Conservation (phyloP, 30 jellyfish, hydroid and myxozoan genomes). For the Aurelia aurita complex sp. Pacific region DNA sequence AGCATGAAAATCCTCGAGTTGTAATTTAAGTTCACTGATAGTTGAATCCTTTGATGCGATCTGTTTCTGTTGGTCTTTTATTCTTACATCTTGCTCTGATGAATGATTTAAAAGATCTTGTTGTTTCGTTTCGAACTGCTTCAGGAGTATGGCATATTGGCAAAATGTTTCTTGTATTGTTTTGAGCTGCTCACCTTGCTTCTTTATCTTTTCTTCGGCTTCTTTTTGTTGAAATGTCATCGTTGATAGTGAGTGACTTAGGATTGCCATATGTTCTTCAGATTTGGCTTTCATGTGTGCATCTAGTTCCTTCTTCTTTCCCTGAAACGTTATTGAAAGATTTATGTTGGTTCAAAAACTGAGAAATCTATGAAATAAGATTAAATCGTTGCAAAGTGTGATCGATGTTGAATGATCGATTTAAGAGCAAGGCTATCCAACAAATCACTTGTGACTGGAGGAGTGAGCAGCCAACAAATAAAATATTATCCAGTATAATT, state of each 20-base stretch:
- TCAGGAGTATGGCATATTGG: slow-evolving; percentile 47
- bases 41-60: slow-evolving; percentile 31
- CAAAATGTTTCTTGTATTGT: slow-evolving; percentile 52
- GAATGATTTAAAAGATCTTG: slow-evolving; percentile 17
- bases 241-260: slow-evolving; percentile 54
- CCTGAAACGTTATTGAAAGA: slow-evolving; percentile 26
- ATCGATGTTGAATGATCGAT: too few relatives aligned
- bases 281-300: slow-evolving; percentile 47
- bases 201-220: slow-evolving; percentile 40
- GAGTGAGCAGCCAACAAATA: not conserved
- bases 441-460: not conserved
- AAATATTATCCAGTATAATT: too few relatives aligned
- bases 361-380: too few relatives aligned
- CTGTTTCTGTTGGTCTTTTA: slow-evolving; percentile 29
- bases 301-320: slow-evolving; percentile 60
- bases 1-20: slow-evolving; percentile 43
- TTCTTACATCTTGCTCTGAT: slow-evolving; percentile 13
- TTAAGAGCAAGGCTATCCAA: too few relatives aligned
- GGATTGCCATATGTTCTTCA: slow-evolving; percentile 60
- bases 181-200: slow-evolving; percentile 44
- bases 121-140: slow-evolving; percentile 38
- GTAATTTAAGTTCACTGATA: slow-evolving; percentile 46
- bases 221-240: slow-evolving; percentile 55
- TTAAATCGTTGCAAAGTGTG: too few relatives aligned
- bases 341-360: too few relatives aligned